Base-by-base conservation (phyloP, 2,888 invertebrate species). In the Pachymerium ferrugineum region DNA sequence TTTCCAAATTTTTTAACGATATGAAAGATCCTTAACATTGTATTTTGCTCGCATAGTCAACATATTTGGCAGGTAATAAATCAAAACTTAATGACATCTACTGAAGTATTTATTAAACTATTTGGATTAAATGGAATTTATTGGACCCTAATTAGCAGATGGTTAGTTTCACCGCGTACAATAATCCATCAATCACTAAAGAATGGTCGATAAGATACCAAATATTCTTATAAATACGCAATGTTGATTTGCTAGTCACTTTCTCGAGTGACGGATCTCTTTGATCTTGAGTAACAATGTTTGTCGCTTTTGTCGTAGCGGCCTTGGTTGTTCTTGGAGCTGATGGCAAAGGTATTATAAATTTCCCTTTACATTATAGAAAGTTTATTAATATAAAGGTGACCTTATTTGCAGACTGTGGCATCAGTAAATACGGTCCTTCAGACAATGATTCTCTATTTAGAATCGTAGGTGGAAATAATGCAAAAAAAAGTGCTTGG, bases 391-490 rank as follows among this genome's bases (percentile, higher is more conserved):
- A 8, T 14, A 54, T 54, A 19, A 54, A 8, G 10, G 62, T 12
- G 62, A 54, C 6, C 8, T 54, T 54, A 14, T 14, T 16, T 68
- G 29, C 29, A 70, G 70, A n/a, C 5, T 70, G 70, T 22, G 70
- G 70, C 1, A 14, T 16, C 14, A 70, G 10, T 33, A 70, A 70
- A 14, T 35, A 31, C 19, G 70, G 70, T 10, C 22, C 8, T n/a
- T 4, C n/a, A 8, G n/a, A 19, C 6, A 33, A 70, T 35, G 70
- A 31, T 6, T 35, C 0, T 54, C 22, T 54, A 33, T 25, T 25
- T 22, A 10, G 75, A 14, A 75, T 75, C 16, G 75, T 75, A 12
- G 75, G 75, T 62, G 75, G 75, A 14, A 16, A 29, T 6, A 29
- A 74, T 71, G 74, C 75, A 12, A 33, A 33, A 12, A 42, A 74